Conservation (phyloP, 1,140 invertebrate genomes). For the Chrysomallon squamiferum region DNA sequence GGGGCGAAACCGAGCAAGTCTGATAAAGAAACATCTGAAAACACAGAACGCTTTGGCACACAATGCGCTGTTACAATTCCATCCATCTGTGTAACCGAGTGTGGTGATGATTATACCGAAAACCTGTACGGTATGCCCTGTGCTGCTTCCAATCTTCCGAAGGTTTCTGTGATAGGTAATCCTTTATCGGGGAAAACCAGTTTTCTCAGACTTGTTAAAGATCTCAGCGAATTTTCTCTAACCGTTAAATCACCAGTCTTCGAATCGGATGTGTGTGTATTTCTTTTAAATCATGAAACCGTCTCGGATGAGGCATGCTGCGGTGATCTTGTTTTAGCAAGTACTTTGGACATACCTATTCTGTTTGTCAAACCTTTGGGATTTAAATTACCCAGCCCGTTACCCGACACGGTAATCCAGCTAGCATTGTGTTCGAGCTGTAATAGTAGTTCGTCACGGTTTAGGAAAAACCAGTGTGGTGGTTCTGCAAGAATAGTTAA, state of each 20-base stretch:
- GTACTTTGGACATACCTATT: constrained; percentile 18
- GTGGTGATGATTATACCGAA: background rate
- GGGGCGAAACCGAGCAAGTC: background rate
- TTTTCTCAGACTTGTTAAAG: too few relatives aligned
- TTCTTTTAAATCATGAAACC: background rate
- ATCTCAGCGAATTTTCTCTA: too few relatives aligned
- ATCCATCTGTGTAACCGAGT: background rate
- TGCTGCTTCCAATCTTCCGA: too few relatives aligned
- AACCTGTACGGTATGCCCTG: background rate
- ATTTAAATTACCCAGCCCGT: constrained; percentile 10
- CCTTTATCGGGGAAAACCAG: too few relatives aligned
- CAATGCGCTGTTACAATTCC: background rate
- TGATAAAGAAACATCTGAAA: background rate
- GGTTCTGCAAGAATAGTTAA: too few relatives aligned
- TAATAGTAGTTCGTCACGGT: too few relatives aligned
- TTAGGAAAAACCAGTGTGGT: too few relatives aligned
- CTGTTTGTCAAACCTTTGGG: constrained; percentile 15
- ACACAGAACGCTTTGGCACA: too few relatives aligned
- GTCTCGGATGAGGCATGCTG: background rate
- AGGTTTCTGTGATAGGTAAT: too few relatives aligned
- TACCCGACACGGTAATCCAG: constrained; percentile 10
- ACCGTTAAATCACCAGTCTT: too few relatives aligned
- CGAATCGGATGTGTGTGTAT: background rate
- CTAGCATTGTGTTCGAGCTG: background rate
- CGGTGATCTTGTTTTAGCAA: constrained; percentile 5